Evolutionary conservation across 1,140 invertebrate genomes (phyloP), one percentile per base, ranked within the genome.

Genomic region (Manduca sexta): DNA sequence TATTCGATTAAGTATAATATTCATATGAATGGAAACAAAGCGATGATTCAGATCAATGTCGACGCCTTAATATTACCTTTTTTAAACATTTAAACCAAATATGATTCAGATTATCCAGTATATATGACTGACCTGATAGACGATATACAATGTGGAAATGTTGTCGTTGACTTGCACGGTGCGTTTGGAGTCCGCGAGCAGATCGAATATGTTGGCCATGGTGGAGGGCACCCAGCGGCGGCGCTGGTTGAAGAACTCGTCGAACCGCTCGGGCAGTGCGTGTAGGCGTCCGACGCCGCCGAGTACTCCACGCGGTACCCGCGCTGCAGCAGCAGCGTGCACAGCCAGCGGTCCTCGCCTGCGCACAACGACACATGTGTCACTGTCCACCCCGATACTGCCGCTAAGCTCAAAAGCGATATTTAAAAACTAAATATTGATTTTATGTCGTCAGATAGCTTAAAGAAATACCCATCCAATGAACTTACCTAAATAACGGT

Each of bases 271-370:
- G 0, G 96, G 38, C 94, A 95, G 68, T 99, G 97, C 15, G 98
- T 99, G 80, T 98, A 97, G 16, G 98, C 97, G 74, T 99, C 98
- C 8, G 96, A 96, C 12, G 98, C 98, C 63, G 98, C 98, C 35
- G 95, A 98, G 77, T 99, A 99, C 86, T 99, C 98, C 13, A 99
- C 97, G 40, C 97, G 91, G 82, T 99, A 99, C 1, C 98, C 98
- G 85, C 97, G 89, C 85, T 99, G 96, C 14, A 98, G 83, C 0
- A 98, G 85, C 14, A 98, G 77, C 0, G 97, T 98, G 69, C 97
- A 98, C 5, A 98, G 87, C 97, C 97, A 98, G 73, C 96, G 90
- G 88, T 98, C 96, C 79, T 98, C 96, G n/a, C 93, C 88, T 89
- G 13, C 11, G 4, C 33, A 34, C 2, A 34, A 34, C 2, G n/a